Conservation (phyloP, 30 jellyfish, hydroid and myxozoan genomes). For the Turritopsis dohrnii region DNA sequence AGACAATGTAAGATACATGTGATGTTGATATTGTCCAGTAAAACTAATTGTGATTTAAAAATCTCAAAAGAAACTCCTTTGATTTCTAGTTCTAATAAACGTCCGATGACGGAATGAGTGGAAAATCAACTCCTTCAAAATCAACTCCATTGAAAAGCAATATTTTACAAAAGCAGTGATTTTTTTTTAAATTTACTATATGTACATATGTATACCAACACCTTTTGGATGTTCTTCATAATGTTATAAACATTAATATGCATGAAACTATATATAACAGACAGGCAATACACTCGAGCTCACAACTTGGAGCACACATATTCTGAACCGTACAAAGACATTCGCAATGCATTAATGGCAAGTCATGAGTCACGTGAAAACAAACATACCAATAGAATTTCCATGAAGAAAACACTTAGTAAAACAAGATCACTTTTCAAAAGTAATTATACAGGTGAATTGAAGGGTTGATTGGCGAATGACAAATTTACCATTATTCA, state of each 20-base stretch:
- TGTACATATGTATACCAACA: conserved; percentile 20
- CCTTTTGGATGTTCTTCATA: not conserved
- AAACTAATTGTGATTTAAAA: too few relatives aligned
- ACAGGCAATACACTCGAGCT: not conserved
- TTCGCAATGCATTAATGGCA: not conserved
- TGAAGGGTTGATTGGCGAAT: not conserved
- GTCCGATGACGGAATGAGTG: too few relatives aligned
- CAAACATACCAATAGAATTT: not conserved
- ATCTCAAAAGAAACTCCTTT: too few relatives aligned
- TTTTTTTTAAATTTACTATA: conserved; percentile 2
- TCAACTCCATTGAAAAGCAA: not conserved
- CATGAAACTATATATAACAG: not conserved
- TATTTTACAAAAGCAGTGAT: not conserved
- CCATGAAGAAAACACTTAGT: not conserved
- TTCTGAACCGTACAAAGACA: not conserved
- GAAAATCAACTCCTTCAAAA: too few relatives aligned
- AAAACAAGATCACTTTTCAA: too few relatives aligned
- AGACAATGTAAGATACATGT: too few relatives aligned
- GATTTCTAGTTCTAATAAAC: too few relatives aligned
- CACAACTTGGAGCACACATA: not conserved
- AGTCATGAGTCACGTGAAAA: not conserved
- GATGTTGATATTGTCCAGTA: too few relatives aligned
- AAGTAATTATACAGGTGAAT: not conserved
- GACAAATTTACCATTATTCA: not conserved
- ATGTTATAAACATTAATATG: not conserved